Base-by-base conservation (phyloP, 2,888 invertebrate genomes). In the Tupiocoris notatus region DNA sequence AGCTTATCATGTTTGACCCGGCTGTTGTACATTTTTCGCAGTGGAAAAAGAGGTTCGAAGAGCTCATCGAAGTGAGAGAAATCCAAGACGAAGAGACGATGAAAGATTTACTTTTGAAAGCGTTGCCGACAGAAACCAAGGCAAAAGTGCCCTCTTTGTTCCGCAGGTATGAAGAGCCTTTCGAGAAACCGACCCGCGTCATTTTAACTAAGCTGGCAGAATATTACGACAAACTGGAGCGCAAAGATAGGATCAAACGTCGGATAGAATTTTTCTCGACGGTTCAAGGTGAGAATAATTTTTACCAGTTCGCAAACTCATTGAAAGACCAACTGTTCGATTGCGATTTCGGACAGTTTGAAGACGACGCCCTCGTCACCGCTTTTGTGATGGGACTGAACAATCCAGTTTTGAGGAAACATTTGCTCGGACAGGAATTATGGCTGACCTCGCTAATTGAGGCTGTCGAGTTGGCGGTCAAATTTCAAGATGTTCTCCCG, bases 401-500 rank as follows among this genome's bases (percentile, higher is more conserved):
- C 73, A 64, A 73, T 17, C 54, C 73, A 1, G 57, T 73, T 63
- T 23, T 73, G 56, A 62, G 22, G 56, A 62, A 63, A 18, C 64
- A 73, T 17, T 23, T 73, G 22, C 62, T 73, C 16, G 23, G 63
- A 39, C 54, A 73, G 22, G 63, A 73, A 54, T 59, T 70, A 17
- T 70, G 70, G 70, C 25, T 59, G 2, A 59, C 70, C 23, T 59
- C 59, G 7, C 70, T 70, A 23, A 25, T 59, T 16, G 70, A 21
- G 1, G 24, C 70, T 12, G 70, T 70, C 21, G 70, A 70, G 24
- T 24, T 70, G 17, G 70, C 70, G 2, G 22, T 70, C 22, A 58
- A 70, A 70, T 70, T 70, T 18, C 70, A 70, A 24, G 70, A 70
- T 9, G 70, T 70, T 16, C 20, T 70, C 59, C 70, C 70, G 2